Evolutionary conservation across 2,797 vertebrate genomes (phyloP).

Genomic region (Kryptopterus vitreolus): DNA sequence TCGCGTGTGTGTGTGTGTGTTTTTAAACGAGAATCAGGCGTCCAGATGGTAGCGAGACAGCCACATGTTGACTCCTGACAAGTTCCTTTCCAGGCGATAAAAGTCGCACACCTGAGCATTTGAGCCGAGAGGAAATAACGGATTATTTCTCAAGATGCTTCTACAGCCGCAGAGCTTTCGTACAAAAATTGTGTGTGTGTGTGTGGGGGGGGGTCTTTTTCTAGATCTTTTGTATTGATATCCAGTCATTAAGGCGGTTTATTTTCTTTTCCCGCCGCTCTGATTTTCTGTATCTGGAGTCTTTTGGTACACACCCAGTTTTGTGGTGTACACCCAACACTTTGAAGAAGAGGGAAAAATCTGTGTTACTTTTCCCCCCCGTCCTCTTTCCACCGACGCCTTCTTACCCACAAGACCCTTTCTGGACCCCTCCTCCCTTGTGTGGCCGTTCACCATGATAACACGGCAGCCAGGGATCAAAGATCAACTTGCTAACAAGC

Average conservation of each 20-base stretch:
- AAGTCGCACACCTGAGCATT: conserved; percentile 3
- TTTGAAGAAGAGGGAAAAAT: conserved; percentile 23
- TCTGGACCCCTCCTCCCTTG: conserved; percentile 31
- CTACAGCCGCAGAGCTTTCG: too few species aligned
- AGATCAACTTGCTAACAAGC: conserved; percentile 73
- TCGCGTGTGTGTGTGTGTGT: conserved; percentile 50
- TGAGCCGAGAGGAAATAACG: neutral
- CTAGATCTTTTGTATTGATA: neutral
- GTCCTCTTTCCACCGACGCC: conserved; percentile 55
- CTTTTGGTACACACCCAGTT: conserved; percentile 20
- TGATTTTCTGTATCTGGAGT: conserved; percentile 17
- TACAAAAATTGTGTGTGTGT: too few species aligned
- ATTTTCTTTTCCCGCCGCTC: conserved; percentile 2
- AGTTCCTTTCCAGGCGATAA: conserved; percentile 23
- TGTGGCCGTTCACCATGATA: conserved; percentile 59
- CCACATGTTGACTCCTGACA: neutral
- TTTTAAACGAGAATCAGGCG: conserved; percentile 16
- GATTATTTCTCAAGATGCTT: conserved; percentile 26
- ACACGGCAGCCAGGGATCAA: conserved; percentile 70
- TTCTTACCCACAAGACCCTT: conserved; percentile 56
- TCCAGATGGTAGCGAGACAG: conserved; percentile 24
- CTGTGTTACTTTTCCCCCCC: neutral
- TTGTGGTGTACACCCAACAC: conserved; percentile 17
- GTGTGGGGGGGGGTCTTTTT: too few species aligned
- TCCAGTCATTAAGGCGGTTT: neutral